phyloP scores from a whole-genome alignment of 2,888 invertebrate genomes.

The Ceratothoa steindachneri region DNA sequence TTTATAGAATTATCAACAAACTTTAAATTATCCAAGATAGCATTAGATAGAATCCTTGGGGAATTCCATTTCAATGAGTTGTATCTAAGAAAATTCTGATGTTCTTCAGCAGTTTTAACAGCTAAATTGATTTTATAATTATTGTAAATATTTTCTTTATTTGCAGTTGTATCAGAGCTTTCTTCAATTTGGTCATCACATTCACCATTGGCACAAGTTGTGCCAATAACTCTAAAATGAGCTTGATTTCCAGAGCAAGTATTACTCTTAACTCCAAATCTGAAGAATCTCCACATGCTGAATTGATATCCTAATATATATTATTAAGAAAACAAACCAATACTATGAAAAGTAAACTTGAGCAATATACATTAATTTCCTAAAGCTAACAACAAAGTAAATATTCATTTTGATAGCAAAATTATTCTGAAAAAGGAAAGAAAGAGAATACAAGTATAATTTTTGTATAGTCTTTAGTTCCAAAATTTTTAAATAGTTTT shows the following conservation, averaged over 20 bases:
- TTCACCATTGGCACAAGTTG: constrained; percentile 3
- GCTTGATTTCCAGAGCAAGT: background rate
- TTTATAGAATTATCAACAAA: background rate
- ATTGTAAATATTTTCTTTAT: background rate
- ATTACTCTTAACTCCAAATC: background rate
- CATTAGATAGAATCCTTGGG: background rate
- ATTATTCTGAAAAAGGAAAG: no score
- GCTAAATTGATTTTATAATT: no score
- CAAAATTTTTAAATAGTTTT: no score
- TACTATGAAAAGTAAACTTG: no score
- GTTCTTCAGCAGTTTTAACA: background rate
- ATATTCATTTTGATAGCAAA: no score
- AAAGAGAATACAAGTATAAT: no score
- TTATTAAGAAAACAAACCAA: no score
- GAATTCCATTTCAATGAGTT: background rate
- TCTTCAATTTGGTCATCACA: background rate
- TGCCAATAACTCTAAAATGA: constrained; percentile 8
- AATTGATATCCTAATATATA: background rate
- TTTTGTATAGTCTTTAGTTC: no score
- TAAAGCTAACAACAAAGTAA: no score
- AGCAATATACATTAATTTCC: no score
- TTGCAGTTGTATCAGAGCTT: background rate
- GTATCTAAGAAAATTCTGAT: background rate
- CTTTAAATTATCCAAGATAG: background rate
- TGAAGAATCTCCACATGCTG: constrained; percentile 1